Percentiles rank a stretch among this genome's conserved stretches.
Evolutionary conservation across 2,113 vertebrate genomes (phyloP).

Genomic region (Alosa alosa): DNA sequence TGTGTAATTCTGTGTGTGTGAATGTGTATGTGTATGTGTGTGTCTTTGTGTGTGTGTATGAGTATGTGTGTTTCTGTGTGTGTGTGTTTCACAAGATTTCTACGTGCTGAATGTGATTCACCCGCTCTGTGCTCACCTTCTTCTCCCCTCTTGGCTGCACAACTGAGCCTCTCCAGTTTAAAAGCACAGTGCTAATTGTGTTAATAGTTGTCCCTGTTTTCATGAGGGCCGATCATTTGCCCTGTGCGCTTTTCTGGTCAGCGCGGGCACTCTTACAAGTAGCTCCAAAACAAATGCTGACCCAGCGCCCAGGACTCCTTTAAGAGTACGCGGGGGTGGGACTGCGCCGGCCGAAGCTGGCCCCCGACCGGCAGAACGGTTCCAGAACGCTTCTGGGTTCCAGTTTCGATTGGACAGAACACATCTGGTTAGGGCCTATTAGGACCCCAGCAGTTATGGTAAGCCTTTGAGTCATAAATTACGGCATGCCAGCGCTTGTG

Average conservation of each 20-base stretch:
- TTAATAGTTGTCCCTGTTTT: neutral
- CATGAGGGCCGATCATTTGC: neutral
- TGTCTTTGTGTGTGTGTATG: neutral
- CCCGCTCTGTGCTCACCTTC: neutral
- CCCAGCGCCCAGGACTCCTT: conserved; percentile 23
- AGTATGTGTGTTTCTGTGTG: neutral
- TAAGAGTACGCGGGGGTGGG: conserved; percentile 23
- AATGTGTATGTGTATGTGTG: neutral
- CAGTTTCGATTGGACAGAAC: conserved; percentile 26
- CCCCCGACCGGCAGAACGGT: neutral
- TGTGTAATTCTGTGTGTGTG: neutral
- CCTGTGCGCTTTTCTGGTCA: neutral
- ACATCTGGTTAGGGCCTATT: neutral
- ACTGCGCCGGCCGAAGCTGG: conserved; percentile 10
- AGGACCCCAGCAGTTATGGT: neutral
- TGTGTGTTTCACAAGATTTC: neutral
- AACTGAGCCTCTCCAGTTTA: neutral
- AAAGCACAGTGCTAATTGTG: neutral
- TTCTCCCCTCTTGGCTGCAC: neutral
- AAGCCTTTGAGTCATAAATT: conserved; percentile 1
- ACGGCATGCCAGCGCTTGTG: neutral
- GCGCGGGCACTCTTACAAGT: neutral
- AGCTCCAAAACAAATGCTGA: conserved; percentile 31
- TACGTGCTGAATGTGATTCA: neutral
- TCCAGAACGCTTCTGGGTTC: conserved; percentile 32